Evolutionary conservation across 92 coral and sea anemone species (phyloP), one percentile per base, ranked within the genome.

Genomic region (Umimayanthus kanabou): DNA sequence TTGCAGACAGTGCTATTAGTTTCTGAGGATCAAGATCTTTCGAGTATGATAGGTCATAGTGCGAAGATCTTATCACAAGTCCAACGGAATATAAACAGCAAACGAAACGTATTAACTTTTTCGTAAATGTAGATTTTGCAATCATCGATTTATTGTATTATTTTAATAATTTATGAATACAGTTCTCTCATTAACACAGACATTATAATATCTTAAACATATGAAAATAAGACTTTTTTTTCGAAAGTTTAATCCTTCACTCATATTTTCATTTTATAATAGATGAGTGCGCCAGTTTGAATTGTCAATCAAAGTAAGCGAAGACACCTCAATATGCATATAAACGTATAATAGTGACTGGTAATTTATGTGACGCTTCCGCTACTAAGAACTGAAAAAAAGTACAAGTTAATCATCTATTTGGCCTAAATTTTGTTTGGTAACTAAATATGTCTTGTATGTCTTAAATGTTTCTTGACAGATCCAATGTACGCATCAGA

Each of bases 381-480:
- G 85, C 45, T 39, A 18, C 8, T 10, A 30, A 65, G 39, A 33
- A 80, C 45, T 37, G 40, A 80, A 71, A 55, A 55, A 79, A 74
- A 4, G 69, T 47, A 67, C 37, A n/a, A 33, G n/a, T 15, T 73
- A 73, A 14, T 82, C 86, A 69, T 45, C 65, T 18, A 66, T 42
- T 83, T 47, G n/a, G 23, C 20, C 61, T 26, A 26, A 14, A 70
- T 83, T 47, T 70, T 83, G 42, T 47, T 70, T 49, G 18, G 79
- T 14, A 67, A 83, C 67, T 70, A 45, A 70, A 45, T 26, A 33
- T 14, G 73, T 66, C 58, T 9, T 67, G 29, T 6, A 83, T 43
- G 8, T 47, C 23, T 28, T 42, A 43, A 74, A 58, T 69, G 9
- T 70, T 83, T 71, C 66, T 83, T 67, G 87, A 83, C 87, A 83